Conservation (phyloP, 2,888 invertebrate genomes). For the Drosophila nigricruria region DNA sequence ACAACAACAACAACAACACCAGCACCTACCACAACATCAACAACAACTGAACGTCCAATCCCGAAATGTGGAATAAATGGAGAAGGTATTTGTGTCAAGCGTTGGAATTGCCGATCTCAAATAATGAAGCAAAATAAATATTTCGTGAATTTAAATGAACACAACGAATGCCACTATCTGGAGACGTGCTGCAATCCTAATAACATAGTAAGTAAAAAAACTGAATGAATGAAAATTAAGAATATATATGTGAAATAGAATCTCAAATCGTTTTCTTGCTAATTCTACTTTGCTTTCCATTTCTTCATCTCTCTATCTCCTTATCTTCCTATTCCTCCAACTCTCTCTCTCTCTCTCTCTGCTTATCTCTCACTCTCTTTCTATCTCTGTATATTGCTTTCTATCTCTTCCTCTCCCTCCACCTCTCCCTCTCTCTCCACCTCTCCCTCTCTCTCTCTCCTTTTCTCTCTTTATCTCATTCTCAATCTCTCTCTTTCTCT, state of each 20-base stretch:
- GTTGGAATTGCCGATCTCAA: constrained; percentile 9
- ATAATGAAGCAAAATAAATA: neutral
- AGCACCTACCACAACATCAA: constrained; percentile 16
- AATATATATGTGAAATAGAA: too few species aligned
- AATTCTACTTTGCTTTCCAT: too few species aligned
- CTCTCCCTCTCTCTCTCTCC: neutral
- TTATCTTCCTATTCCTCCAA: too few species aligned
- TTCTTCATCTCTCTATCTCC: too few species aligned
- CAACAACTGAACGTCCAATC: constrained; percentile 1
- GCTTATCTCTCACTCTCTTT: too few species aligned
- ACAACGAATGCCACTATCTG: constrained; percentile 15
- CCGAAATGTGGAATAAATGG: neutral
- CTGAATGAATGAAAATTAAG: too few species aligned
- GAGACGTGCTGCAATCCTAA: constrained; percentile 15
- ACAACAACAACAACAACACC: neutral
- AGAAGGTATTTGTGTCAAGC: neutral
- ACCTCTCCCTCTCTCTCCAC: too few species aligned
- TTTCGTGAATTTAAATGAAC: neutral
- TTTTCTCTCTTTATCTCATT: neutral
- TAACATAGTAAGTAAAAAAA: constrained; percentile 11
- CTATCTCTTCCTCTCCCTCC: neutral
- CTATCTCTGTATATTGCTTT: too few species aligned
- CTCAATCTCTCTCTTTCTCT: neutral
- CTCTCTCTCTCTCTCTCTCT: too few species aligned
- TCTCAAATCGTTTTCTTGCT: too few species aligned